Percentiles rank a stretch among this genome's conserved stretches.
Conservation (phyloP, 2,888 invertebrate species). For the Drosophila mettleri region DNA sequence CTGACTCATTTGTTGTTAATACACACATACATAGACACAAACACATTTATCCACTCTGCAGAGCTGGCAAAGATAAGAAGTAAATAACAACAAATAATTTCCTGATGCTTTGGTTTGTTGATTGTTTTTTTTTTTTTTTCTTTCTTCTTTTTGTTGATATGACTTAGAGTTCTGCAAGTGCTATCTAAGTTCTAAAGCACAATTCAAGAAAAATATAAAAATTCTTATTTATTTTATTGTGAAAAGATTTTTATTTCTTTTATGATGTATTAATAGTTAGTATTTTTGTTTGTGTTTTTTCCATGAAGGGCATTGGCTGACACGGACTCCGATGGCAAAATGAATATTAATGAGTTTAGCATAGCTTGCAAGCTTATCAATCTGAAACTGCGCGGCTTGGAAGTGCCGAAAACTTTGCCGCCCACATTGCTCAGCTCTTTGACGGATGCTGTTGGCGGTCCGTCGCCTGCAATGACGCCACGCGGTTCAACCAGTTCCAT, state of each 20-base stretch:
- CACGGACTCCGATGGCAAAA: conserved; percentile 97
- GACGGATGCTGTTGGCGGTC: conserved; percentile 76
- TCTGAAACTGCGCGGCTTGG: conserved; percentile 95
- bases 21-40: conserved; percentile 26
- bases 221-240: too few relatives aligned
- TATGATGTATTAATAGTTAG: neutral
- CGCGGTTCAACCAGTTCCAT: conserved; percentile 81
- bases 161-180: conserved; percentile 15
- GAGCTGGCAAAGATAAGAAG: conserved; percentile 40
- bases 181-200: neutral
- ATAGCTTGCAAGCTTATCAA: conserved; percentile 99
- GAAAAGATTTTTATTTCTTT: neutral
- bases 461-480: conserved; percentile 83
- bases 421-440: conserved; percentile 90
- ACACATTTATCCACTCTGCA: conserved; percentile 35
- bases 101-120: conserved; percentile 33
- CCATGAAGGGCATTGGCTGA: conserved; percentile 93
- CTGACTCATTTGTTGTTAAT: conserved; percentile 23
- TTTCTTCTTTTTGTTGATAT: conserved; percentile 30
- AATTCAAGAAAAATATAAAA: neutral
- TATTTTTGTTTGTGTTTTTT: neutral
- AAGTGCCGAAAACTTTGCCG: conserved; percentile 95
- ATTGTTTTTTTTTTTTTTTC: neutral
- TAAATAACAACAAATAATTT: conserved; percentile 14
- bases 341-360: conserved; percentile 98